These are phyloP conservation scores for Microchrysa polita DNA, from an alignment of 2,888 invertebrate species.

Conservation along the genomic window DNA sequence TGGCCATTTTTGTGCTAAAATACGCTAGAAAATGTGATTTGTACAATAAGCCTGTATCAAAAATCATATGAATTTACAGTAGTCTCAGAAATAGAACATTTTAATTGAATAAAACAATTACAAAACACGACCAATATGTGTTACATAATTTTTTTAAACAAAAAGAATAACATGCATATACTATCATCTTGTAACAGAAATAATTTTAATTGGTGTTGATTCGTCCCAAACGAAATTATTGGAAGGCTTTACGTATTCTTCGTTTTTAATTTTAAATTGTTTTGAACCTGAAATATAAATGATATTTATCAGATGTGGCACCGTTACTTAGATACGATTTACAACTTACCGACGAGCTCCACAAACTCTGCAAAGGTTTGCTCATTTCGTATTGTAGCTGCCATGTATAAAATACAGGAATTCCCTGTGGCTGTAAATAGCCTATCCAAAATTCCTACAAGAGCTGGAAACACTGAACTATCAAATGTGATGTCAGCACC, in stretches of 20 bases:
- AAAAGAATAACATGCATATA: too few relatives aligned
- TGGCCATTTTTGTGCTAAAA: too few relatives aligned
- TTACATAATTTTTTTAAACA: too few relatives aligned
- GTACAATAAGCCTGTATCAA: too few relatives aligned
- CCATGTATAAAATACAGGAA: conserved; percentile 65
- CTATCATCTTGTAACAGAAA: conserved; percentile 4
- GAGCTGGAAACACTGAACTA: conserved; percentile 65
- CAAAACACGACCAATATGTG: too few relatives aligned
- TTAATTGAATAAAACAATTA: too few relatives aligned
- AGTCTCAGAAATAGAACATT: too few relatives aligned
- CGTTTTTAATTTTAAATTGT: not conserved
- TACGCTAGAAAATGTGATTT: too few relatives aligned
- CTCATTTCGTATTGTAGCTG: conserved; percentile 73
- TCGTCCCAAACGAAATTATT: conserved; percentile 38
- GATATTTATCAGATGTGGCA: not conserved
- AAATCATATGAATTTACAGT: too few relatives aligned
- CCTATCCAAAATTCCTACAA: conserved; percentile 64
- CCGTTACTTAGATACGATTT: not conserved
- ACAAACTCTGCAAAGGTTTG: conserved; percentile 71
- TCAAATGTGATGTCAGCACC: conserved; percentile 73
- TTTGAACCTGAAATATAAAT: conserved; percentile 21
- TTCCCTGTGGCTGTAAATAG: conserved; percentile 59
- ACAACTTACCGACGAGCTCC: conserved; percentile 66
- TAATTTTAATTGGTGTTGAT: conserved; percentile 35
- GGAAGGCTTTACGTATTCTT: conserved; percentile 14